phyloP scores from a whole-genome alignment of 2,797 vertebrate genomes.

The Spatula versicolor region DNA sequence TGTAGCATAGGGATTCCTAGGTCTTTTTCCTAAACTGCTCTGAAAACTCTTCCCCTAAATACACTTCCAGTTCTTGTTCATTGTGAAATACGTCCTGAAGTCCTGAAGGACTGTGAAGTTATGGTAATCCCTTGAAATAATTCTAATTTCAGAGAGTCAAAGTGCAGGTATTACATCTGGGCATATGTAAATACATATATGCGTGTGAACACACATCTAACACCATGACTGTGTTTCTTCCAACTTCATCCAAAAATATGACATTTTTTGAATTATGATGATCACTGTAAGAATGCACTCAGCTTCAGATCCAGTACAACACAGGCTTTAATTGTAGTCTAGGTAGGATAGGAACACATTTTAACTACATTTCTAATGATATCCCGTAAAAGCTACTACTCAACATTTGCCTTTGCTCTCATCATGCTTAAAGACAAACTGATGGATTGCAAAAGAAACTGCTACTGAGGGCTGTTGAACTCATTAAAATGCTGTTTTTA shows the following conservation, averaged over 20 bases:
- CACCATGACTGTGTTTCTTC: neutral
- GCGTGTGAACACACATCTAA: neutral
- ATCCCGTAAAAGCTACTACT: neutral
- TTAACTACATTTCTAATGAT: neutral
- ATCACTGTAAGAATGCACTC: neutral
- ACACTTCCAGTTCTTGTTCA: neutral
- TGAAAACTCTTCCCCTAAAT: neutral
- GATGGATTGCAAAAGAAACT: neutral
- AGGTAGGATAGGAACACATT: neutral
- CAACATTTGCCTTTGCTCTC: neutral
- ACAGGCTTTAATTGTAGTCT: neutral
- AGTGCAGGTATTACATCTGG: neutral
- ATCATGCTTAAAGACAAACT: neutral
- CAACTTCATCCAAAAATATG: neutral
- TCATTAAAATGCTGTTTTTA: neutral
- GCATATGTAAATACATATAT: neutral
- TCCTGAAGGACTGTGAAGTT: neutral
- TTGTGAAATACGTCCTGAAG: neutral
- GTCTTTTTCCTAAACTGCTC: neutral
- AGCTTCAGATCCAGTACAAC: neutral
- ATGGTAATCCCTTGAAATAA: neutral
- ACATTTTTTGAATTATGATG: neutral
- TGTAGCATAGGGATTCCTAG: neutral
- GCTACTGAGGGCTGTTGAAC: neutral
- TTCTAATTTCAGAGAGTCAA: neutral